phyloP scores from a whole-genome alignment of 2,797 vertebrate species.

The Dryobates pubescens region DNA sequence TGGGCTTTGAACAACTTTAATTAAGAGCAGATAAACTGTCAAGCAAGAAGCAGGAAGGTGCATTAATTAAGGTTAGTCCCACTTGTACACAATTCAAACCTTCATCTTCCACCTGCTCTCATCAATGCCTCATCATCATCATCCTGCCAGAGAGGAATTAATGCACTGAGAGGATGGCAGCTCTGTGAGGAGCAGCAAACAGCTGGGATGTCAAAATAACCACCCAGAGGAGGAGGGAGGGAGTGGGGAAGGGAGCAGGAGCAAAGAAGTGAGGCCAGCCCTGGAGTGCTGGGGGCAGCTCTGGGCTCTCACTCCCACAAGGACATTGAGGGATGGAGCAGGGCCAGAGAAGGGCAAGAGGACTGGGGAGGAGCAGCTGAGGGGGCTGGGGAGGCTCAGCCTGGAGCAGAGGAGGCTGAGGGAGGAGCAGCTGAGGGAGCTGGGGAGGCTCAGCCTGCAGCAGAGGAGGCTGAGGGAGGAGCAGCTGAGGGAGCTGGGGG shows the following conservation, averaged over 20 bases:
- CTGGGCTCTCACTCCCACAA: too few relatives aligned
- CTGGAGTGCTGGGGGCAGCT: too few relatives aligned
- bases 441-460: too few relatives aligned
- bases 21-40: neutral
- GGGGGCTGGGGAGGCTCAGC: too few relatives aligned
- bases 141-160: neutral
- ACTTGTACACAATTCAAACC: neutral
- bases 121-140: neutral
- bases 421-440: too few relatives aligned
- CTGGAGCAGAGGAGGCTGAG: too few relatives aligned
- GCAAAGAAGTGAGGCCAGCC: too few relatives aligned
- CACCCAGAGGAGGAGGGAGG: accelerated
- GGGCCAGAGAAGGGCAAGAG: too few relatives aligned
- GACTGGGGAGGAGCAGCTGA: too few relatives aligned
- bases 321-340: too few relatives aligned
- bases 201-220: neutral
- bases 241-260: neutral
- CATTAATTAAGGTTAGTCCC: neutral
- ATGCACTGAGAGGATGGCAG: neutral
- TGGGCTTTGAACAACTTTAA: neutral
- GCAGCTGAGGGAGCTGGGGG: too few relatives aligned
- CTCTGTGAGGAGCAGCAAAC: neutral
- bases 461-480: too few relatives aligned
- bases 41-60: neutral
- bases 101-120: neutral